A percentile compares a stretch with the other conserved stretches of the same genome.
These are phyloP conservation scores for Cheilosia impressa DNA, from an alignment of 2,888 invertebrate species.

Conservation along the genomic window DNA sequence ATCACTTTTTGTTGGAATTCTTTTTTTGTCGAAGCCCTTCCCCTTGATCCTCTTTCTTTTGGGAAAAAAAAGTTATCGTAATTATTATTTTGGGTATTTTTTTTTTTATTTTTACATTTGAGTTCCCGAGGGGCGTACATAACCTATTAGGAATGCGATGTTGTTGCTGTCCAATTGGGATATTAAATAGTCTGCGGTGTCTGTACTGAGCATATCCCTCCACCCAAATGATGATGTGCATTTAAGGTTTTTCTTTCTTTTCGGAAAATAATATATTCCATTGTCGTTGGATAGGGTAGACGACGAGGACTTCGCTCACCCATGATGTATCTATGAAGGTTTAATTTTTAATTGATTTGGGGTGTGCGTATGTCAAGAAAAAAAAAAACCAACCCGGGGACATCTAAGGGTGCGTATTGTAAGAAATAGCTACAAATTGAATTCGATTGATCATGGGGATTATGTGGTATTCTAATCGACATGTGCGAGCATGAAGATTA, in stretches of 20 bases:
- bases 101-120: constrained; percentile 52
- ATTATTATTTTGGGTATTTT: constrained; percentile 71
- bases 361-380: constrained; percentile 37
- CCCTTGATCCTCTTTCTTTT: not conserved
- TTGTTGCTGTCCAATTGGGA: constrained; percentile 44
- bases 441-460: constrained; percentile 74
- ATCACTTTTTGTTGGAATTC: constrained; percentile 53
- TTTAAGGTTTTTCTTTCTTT: constrained; percentile 38
- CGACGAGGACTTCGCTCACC: not conserved
- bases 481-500: constrained; percentile 61
- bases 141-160: constrained; percentile 50
- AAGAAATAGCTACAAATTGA: constrained; percentile 61
- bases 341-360: constrained; percentile 71
- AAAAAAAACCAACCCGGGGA: not conserved
- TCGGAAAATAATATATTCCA: constrained; percentile 45
- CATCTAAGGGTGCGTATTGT: constrained; percentile 54
- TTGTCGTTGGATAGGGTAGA: constrained; percentile 43
- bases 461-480: constrained; percentile 69
- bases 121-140: constrained; percentile 62
- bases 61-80: constrained; percentile 56
- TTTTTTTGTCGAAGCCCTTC: constrained; percentile 18
- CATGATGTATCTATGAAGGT: constrained; percentile 62
- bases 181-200: constrained; percentile 41
- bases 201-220: constrained; percentile 26
- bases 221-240: constrained; percentile 58